Percentiles rank a stretch among this genome's conserved stretches.
Conservation (phyloP, 2,888 invertebrate genomes). For the Chaetogeoica ovagalla region DNA sequence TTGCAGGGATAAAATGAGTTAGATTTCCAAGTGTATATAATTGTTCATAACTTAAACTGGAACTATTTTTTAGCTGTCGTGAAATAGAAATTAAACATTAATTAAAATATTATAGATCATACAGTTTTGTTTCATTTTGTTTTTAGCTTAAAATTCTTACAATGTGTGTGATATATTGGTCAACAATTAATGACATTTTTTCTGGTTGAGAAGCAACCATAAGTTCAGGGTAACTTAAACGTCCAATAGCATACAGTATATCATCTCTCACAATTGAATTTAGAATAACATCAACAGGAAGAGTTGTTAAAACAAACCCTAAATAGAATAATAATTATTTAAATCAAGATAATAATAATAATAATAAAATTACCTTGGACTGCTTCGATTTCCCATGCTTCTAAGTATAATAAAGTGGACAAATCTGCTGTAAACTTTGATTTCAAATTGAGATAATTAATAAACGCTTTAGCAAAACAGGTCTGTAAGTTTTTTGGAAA, state of each 20-base stretch:
- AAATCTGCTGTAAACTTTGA: slow-evolving; percentile 9
- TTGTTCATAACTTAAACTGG: slow-evolving; percentile 33
- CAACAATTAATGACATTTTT: slow-evolving; percentile 27
- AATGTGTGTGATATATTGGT: slow-evolving; percentile 21
- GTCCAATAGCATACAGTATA: slow-evolving; percentile 35
- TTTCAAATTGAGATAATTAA: slow-evolving; percentile 39
- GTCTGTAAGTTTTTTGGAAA: slow-evolving; percentile 45
- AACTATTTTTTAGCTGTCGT: slow-evolving; percentile 27
- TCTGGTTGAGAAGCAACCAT: slow-evolving; percentile 19
- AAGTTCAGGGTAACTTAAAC: slow-evolving; percentile 44
- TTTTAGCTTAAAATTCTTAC: slow-evolving; percentile 33
- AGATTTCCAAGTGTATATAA: slow-evolving; percentile 47
- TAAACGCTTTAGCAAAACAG: slow-evolving; percentile 45
- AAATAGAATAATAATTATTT: neutral
- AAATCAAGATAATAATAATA: neutral
- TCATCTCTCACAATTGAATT: slow-evolving; percentile 33
- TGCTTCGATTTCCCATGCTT: slow-evolving; percentile 48
- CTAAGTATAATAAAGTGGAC: slow-evolving; percentile 3
- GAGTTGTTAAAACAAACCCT: slow-evolving; percentile 44
- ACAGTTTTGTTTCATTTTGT: neutral
- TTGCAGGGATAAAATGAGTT: slow-evolving; percentile 37
- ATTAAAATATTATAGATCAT: neutral
- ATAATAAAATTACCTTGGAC: slow-evolving; percentile 16
- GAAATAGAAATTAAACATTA: neutral
- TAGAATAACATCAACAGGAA: slow-evolving; percentile 38